A percentile compares a stretch with the other conserved stretches of the same genome.
These are phyloP conservation scores for Mya arenaria DNA, from an alignment of 1,140 invertebrate genomes.

Conservation along the genomic window DNA sequence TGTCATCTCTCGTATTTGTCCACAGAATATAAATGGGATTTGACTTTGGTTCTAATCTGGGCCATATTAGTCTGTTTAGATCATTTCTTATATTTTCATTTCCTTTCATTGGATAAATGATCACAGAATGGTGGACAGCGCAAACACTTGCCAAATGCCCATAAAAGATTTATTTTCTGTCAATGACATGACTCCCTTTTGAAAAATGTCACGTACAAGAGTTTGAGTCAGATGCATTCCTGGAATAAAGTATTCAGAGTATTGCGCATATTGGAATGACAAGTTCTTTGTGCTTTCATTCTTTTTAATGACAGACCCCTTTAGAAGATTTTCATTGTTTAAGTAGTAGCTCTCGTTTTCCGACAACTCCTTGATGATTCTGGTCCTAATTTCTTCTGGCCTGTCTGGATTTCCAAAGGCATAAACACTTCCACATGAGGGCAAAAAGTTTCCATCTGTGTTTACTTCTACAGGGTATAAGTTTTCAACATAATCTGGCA, in stretches of 20 bases:
- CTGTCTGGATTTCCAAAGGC: not conserved
- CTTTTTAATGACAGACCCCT: not conserved
- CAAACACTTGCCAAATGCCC: conserved; percentile 39
- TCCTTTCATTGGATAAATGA: conserved; percentile 13
- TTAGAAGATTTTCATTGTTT: not conserved
- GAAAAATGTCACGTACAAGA: not conserved
- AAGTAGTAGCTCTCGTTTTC: conserved; percentile 13
- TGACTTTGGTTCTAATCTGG: not conserved
- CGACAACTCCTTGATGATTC: conserved; percentile 12
- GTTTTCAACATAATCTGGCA: conserved; percentile 13
- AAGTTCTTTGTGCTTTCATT: not conserved
- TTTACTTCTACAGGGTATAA: conserved; percentile 6
- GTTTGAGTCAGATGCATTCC: not conserved
- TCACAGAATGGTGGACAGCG: not conserved
- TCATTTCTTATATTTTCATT: conserved; percentile 14
- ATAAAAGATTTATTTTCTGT: conserved; percentile 26
- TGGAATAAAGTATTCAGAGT: conserved; percentile 18
- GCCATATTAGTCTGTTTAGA: conserved; percentile 18
- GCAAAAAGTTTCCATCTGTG: conserved; percentile 21
- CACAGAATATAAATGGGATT: conserved; percentile 14
- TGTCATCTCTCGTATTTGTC: conserved; percentile 5
- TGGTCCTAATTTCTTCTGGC: not conserved
- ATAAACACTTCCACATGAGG: conserved; percentile 28
- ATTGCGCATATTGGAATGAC: not conserved
- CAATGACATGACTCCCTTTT: conserved; percentile 4